phyloP scores from a whole-genome alignment of 2,797 vertebrate genomes.

The Masticophis lateralis region DNA sequence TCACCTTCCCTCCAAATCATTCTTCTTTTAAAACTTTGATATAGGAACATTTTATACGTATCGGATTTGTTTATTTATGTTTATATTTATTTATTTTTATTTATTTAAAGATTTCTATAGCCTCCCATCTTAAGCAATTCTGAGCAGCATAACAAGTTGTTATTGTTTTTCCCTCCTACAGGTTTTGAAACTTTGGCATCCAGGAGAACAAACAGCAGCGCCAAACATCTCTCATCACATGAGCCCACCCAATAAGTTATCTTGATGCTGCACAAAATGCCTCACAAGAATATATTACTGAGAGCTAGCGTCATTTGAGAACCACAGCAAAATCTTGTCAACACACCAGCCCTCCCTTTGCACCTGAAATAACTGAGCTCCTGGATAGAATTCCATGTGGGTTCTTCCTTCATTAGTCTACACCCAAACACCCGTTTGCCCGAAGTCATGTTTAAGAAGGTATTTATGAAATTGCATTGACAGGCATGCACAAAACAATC shows the following conservation, averaged over 20 bases:
- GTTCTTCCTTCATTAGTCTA: not conserved
- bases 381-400: slow-evolving; percentile 6
- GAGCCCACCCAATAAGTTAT: slow-evolving; percentile 5
- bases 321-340: slow-evolving; percentile 10
- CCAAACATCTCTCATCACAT: not conserved
- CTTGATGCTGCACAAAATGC: not conserved
- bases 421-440: not conserved
- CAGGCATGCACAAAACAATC: not conserved
- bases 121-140: not conserved
- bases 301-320: slow-evolving; percentile 13
- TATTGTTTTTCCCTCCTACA: not conserved
- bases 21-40: not conserved
- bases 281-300: not conserved
- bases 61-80: not conserved
- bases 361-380: slow-evolving; percentile 32
- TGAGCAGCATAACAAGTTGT: not conserved
- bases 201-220: not conserved
- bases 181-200: not conserved
- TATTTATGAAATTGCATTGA: slow-evolving; percentile 9
- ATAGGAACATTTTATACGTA: not conserved
- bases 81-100: too few species aligned
- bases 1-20: not conserved
- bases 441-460: slow-evolving; percentile 14
- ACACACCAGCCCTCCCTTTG: slow-evolving; percentile 3
- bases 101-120: not conserved